These are phyloP conservation scores for Macrotis lagotis DNA, from an alignment of 2,113 vertebrate species.

Conservation along the genomic window DNA sequence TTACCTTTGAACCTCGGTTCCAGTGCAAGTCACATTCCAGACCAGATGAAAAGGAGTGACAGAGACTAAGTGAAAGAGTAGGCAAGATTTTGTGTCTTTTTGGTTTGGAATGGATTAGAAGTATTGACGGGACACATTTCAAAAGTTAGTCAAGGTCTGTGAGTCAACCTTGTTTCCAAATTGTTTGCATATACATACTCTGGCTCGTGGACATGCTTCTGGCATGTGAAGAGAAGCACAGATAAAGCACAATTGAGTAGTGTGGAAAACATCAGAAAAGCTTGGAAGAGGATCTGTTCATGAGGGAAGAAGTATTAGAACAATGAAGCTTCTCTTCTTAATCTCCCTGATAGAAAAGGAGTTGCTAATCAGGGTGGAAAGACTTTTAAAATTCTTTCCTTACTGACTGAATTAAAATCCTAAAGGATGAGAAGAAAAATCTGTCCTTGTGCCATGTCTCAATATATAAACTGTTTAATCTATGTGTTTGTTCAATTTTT, in stretches of 20 bases:
- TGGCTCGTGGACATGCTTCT: neutral
- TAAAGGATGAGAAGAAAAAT: neutral
- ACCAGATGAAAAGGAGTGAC: neutral
- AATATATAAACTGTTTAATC: neutral
- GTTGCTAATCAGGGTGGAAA: neutral
- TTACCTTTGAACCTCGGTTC: neutral
- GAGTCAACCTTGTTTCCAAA: neutral
- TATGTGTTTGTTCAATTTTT: neutral
- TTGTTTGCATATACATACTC: neutral
- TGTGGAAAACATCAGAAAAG: conserved; percentile 73
- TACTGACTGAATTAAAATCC: neutral
- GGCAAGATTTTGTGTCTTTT: neutral
- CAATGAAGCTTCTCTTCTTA: neutral
- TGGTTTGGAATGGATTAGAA: neutral
- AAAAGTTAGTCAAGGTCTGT: neutral
- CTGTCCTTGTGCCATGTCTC: neutral
- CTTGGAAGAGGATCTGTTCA: neutral
- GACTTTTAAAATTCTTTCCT: neutral
- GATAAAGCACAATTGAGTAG: conserved; percentile 64
- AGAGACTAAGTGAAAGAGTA: neutral
- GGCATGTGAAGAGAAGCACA: conserved; percentile 40
- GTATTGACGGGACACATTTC: neutral
- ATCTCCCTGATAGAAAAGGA: neutral
- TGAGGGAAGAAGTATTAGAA: neutral
- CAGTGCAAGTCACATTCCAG: neutral